Evolutionary conservation across 2,113 vertebrate species (phyloP).

Genomic region (Dicentrarchus labrax): DNA sequence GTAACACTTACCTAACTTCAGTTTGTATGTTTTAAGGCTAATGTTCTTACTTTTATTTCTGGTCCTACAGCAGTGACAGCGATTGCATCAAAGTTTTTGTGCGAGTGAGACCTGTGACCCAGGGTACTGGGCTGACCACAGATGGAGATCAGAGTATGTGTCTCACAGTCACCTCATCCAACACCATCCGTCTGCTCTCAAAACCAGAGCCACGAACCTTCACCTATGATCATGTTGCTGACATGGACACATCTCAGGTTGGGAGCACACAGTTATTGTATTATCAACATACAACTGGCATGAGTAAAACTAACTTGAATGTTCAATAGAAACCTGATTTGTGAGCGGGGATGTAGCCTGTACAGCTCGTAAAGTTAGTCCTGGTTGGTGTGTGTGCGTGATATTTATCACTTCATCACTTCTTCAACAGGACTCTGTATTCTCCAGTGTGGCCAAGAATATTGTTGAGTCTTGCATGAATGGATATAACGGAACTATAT

Average conservation of each 20-base stretch:
- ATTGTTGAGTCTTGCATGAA: slow-evolving; percentile 97
- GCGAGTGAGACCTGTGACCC: slow-evolving; percentile 90
- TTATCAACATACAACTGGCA: neutral
- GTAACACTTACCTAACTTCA: neutral
- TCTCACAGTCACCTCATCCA: slow-evolving; percentile 89
- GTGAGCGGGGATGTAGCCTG: neutral
- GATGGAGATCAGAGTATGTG: slow-evolving; percentile 90
- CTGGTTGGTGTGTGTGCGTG: neutral
- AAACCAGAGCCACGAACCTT: slow-evolving; percentile 95
- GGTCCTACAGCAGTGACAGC: slow-evolving; percentile 84
- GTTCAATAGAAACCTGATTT: neutral
- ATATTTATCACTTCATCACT: no score
- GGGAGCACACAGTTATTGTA: neutral
- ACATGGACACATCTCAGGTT: slow-evolving; percentile 94
- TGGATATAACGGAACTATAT: slow-evolving; percentile 98
- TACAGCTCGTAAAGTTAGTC: neutral
- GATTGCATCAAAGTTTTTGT: slow-evolving; percentile 95
- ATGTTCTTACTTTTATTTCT: slow-evolving; percentile 5
- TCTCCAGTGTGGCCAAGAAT: slow-evolving; percentile 92
- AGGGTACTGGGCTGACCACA: slow-evolving; percentile 73
- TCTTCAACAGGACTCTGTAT: slow-evolving; percentile 90
- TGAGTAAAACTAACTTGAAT: neutral
- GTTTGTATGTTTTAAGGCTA: neutral
- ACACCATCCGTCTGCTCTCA: slow-evolving; percentile 90
- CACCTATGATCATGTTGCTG: slow-evolving; percentile 94